These are phyloP conservation scores for Tamias sibiricus DNA, from an alignment of 2,113 vertebrate genomes.

Conservation along the genomic window DNA sequence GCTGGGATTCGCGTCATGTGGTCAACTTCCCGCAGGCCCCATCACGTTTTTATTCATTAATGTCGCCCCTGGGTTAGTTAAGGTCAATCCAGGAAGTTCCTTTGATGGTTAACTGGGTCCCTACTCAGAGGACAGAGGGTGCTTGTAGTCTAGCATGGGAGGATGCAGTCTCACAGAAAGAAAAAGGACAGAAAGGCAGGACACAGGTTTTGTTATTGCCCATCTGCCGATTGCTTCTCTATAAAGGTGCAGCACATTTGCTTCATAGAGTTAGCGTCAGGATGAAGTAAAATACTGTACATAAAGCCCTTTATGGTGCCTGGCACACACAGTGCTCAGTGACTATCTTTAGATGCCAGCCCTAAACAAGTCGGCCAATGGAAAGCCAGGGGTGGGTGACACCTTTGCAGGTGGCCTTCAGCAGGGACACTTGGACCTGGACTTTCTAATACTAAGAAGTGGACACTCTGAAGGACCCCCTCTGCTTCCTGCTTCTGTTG, in stretches of 20 bases:
- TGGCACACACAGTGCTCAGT: background rate
- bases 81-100: background rate
- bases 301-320: background rate
- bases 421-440: background rate
- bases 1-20: no score
- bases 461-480: background rate
- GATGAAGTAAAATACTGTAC: background rate
- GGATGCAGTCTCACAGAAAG: background rate
- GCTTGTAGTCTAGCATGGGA: background rate
- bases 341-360: background rate
- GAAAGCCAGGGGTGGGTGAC: background rate
- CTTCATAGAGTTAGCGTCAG: background rate
- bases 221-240: background rate
- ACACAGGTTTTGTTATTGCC: background rate
- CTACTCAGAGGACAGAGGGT: background rate
- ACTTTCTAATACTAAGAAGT: background rate
- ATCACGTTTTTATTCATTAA: background rate
- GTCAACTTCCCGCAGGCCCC: fast-evolving
- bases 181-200: background rate
- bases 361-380: background rate
- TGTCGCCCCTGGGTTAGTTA: background rate
- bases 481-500: background rate
- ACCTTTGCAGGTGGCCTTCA: background rate
- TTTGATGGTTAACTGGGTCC: background rate
- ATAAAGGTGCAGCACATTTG: background rate